A percentile compares a stretch with the other conserved stretches of the same genome.
These are phyloP conservation scores for Rhamnusium bicolor DNA, from an alignment of 2,888 invertebrate genomes.

Conservation along the genomic window DNA sequence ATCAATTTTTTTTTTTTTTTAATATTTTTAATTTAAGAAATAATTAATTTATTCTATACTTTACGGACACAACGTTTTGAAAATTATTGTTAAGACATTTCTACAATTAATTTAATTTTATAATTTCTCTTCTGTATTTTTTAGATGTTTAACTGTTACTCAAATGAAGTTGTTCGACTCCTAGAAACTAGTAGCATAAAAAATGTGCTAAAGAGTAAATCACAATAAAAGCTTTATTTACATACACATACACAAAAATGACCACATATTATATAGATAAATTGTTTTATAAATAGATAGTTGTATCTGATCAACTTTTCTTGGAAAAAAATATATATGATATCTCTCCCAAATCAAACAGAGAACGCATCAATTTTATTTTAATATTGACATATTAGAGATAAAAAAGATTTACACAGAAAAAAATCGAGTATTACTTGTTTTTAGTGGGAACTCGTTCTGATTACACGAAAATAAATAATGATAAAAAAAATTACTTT, in stretches of 20 bases:
- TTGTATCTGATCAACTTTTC: background rate
- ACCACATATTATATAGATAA: background rate
- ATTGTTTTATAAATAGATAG: background rate
- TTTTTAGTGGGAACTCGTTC: constrained; percentile 18
- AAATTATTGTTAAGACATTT: no score
- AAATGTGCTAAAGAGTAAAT: no score
- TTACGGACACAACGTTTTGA: no score
- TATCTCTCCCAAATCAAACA: background rate
- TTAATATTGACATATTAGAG: constrained; percentile 7
- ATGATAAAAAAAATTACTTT: constrained; percentile 14
- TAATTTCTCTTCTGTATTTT: no score
- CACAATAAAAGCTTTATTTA: no score
- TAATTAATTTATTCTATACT: no score
- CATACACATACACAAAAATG: background rate
- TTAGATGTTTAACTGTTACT: no score
- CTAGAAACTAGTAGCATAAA: no score
- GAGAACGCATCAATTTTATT: background rate
- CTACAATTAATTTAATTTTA: no score
- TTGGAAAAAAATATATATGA: background rate
- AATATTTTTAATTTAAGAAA: no score
- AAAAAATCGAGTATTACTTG: constrained; percentile 8
- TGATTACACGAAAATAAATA: constrained; percentile 22
- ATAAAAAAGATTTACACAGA: constrained; percentile 18
- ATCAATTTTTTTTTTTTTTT: no score
- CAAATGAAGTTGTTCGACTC: no score